A percentile compares a stretch with the other conserved stretches of the same genome.
Evolutionary conservation across 2,888 invertebrate species (phyloP).

Genomic region (Latrodectus hesperus): DNA sequence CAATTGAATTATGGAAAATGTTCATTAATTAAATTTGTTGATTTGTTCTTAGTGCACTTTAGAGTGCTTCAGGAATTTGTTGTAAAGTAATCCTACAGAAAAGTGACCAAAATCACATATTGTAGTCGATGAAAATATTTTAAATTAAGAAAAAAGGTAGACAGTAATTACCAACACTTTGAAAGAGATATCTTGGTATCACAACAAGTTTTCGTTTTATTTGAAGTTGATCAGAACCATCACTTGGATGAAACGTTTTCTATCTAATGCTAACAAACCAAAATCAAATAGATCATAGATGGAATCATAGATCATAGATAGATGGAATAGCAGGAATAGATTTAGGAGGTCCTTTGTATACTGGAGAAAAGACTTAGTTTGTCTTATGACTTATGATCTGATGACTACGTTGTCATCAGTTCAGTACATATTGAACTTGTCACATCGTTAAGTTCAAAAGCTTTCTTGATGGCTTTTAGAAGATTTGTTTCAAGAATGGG

Average conservation of each 20-base stretch:
- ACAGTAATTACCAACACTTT: neutral
- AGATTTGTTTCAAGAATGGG: constrained; percentile 7
- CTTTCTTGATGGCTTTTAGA: neutral
- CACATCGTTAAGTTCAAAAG: neutral
- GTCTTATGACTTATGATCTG: too few relatives aligned
- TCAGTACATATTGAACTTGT: neutral
- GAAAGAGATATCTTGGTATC: neutral
- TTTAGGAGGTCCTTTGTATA: neutral
- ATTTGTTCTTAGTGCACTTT: too few relatives aligned
- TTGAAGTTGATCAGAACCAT: neutral
- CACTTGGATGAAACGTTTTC: constrained; percentile 1
- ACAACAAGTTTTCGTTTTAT: neutral
- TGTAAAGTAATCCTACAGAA: too few relatives aligned
- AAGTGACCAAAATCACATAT: too few relatives aligned
- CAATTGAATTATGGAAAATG: too few relatives aligned
- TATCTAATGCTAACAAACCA: neutral
- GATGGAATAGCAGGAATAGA: neutral
- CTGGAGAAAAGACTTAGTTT: neutral
- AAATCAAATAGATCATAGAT: neutral
- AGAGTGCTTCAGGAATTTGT: too few relatives aligned
- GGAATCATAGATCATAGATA: neutral
- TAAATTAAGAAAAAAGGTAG: too few relatives aligned
- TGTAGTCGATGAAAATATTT: too few relatives aligned
- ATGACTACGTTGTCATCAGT: neutral
- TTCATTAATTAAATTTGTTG: too few relatives aligned